Evolutionary conservation across 2,797 vertebrate species (phyloP).

Genomic region (Smutsia gigantea): DNA sequence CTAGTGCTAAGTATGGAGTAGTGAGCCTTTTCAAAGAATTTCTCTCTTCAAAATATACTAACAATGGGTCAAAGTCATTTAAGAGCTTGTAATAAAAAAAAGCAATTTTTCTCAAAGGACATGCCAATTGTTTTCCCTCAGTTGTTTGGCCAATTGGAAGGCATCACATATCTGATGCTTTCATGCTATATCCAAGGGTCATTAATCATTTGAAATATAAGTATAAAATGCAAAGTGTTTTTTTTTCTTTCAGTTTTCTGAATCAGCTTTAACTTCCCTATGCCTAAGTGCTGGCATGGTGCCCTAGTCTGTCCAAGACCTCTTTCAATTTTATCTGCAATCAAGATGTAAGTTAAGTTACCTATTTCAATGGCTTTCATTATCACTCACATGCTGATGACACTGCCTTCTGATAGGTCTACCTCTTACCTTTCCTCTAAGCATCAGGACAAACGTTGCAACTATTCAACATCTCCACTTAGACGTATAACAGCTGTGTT

Average conservation of each 20-base stretch:
- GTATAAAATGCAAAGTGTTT: not conserved
- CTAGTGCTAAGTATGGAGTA: not conserved
- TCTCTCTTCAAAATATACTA: slow-evolving; percentile 27
- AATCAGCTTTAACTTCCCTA: not conserved
- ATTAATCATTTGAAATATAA: not conserved
- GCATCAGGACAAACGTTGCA: not conserved
- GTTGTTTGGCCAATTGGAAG: not conserved
- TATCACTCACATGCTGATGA: not conserved
- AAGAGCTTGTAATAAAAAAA: not conserved
- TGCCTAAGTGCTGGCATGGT: not conserved
- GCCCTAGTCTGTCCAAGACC: too few relatives aligned
- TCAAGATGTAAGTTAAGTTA: not conserved
- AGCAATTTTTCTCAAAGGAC: not conserved
- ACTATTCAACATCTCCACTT: not conserved
- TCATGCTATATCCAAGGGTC: not conserved
- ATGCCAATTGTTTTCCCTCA: not conserved
- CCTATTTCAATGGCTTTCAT: not conserved
- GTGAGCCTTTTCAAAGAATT: not conserved
- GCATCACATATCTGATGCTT: not conserved
- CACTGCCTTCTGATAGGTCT: not conserved
- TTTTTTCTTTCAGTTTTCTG: not conserved
- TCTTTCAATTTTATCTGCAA: not conserved
- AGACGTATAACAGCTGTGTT: not conserved
- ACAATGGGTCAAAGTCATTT: not conserved
- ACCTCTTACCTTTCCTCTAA: not conserved